Evolutionary conservation across 2,113 vertebrate genomes (phyloP), one percentile per base, ranked within the genome.

Genomic region (Melanerpes formicivorus): DNA sequence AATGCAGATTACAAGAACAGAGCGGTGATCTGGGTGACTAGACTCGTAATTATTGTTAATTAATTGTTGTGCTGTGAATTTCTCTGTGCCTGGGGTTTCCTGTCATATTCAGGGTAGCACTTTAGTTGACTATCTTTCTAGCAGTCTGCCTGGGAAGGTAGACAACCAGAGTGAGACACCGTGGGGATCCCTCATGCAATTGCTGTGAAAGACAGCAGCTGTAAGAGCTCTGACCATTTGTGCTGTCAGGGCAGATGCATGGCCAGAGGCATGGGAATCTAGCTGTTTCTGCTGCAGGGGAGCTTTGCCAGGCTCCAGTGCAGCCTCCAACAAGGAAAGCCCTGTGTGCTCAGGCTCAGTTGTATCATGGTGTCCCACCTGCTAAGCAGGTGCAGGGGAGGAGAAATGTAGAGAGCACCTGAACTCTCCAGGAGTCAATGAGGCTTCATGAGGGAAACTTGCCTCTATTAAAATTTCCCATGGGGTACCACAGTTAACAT

Each of bases 161-260:
- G 42, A 63, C 14, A 22, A 52, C 3, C 2, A 6, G 12, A 16
- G 1, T 60, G 56, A 76, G 30, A 8, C 3, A 11, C 2, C 1
- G 12, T 14, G 14, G n/a, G 58, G 9, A 42, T 34, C 6, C 32
- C 32, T 56, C 6, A 1, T 16, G 14, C 10, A 42, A 27, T 5
- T 9, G 8, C 48, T 30, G 42, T 46, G 55, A 30, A 82, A 63
- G n/a, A 26, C 18, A 54, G 42, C 17, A 65, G 44, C 63, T 48
- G 12, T 34, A 29, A 75, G 37, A 44, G 8, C 30, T 40, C 22
- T 37, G 26, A 25, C 37, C 9, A 1, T 18, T 37, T 1, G 4
- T 50, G 15, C 29, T 50, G 10, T 30, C 7, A 4, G 67, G 64
- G 67, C 23, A 75, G 62, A 78, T 46, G 48, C 22, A 32, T 14